Evolutionary conservation across 2,797 vertebrate species (phyloP).

Genomic region (Anguilla pacifica): DNA sequence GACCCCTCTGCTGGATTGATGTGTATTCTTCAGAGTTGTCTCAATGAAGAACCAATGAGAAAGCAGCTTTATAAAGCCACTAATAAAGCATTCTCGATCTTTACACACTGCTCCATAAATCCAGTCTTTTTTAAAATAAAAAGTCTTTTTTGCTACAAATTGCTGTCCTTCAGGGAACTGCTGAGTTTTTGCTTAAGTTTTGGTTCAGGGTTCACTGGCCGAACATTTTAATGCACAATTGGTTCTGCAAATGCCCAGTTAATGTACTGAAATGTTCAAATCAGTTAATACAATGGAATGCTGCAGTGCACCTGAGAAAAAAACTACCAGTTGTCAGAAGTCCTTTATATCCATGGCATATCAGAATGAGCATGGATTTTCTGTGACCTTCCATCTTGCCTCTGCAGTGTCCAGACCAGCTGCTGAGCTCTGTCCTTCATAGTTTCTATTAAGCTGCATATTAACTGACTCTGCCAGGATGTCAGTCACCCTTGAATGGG

Average conservation of each 20-base stretch:
- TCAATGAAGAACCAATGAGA: too few species aligned
- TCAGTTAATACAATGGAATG: neutral
- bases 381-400: constrained; percentile 36
- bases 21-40: too few species aligned
- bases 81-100: too few species aligned
- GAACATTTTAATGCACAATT: neutral
- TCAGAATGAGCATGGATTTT: neutral
- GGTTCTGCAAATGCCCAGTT: neutral
- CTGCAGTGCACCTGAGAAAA: neutral
- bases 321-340: neutral
- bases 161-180: too few species aligned
- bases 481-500: constrained; percentile 62
- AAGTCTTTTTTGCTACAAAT: too few species aligned
- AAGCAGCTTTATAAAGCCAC: too few species aligned
- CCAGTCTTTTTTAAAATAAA: too few species aligned
- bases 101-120: too few species aligned
- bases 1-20: too few species aligned
- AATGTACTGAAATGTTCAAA: neutral
- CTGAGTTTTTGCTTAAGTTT: neutral
- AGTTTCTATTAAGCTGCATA: constrained; percentile 54
- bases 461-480: constrained; percentile 63
- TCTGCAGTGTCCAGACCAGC: constrained; percentile 31
- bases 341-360: neutral
- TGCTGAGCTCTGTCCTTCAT: constrained; percentile 49
- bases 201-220: neutral